These are phyloP conservation scores for Pristionchus arcanus DNA, from an alignment of 2,888 invertebrate species.

Conservation along the genomic window DNA sequence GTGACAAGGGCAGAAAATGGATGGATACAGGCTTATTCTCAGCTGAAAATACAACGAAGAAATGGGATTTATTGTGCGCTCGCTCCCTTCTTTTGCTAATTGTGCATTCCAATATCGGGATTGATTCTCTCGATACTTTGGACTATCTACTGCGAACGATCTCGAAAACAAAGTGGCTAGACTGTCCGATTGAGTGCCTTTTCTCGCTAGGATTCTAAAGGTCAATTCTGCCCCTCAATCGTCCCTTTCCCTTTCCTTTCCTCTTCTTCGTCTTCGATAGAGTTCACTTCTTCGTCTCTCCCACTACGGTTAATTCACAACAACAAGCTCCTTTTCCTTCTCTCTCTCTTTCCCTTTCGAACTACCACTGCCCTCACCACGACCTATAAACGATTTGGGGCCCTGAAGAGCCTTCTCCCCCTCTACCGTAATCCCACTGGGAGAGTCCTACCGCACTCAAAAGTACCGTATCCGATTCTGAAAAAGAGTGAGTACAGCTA, in stretches of 20 bases:
- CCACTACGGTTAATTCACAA: slow-evolving; percentile 16
- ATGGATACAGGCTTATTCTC: not conserved
- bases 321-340: not conserved
- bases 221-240: not conserved
- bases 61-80: not conserved
- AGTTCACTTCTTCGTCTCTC: not conserved
- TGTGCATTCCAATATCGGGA: too few species aligned
- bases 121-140: not conserved
- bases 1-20: not conserved
- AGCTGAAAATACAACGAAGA: not conserved
- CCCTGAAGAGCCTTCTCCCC: not conserved
- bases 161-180: not conserved
- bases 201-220: not conserved
- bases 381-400: slow-evolving; percentile 37
- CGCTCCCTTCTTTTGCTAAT: not conserved
- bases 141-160: not conserved
- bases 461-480: not conserved
- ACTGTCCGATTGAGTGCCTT: not conserved
- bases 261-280: not conserved
- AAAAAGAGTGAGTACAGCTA: too few species aligned
- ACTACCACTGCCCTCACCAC: not conserved
- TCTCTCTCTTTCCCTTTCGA: not conserved
- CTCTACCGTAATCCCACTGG: slow-evolving; percentile 1
- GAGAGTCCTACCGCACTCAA: not conserved
- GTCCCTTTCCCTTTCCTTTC: not conserved